These are phyloP conservation scores for Zele albiditarsus DNA, from an alignment of 2,888 invertebrate species.

Conservation along the genomic window DNA sequence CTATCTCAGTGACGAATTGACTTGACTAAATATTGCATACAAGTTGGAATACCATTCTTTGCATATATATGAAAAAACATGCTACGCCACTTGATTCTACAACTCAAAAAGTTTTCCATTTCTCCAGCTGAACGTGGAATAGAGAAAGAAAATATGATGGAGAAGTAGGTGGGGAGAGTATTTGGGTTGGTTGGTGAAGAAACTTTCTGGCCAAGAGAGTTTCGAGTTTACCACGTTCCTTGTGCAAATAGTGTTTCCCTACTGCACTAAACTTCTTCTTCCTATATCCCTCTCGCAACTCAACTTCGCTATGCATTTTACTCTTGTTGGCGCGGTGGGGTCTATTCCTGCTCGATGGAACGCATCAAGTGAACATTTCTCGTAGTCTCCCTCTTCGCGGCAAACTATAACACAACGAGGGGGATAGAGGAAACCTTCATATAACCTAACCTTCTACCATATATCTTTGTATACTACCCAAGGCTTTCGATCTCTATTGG, in stretches of 20 bases:
- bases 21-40: no score
- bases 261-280: conserved; percentile 61
- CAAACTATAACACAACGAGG: conserved; percentile 3
- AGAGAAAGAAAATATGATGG: not conserved
- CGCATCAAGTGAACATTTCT: conserved; percentile 29
- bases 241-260: conserved; percentile 64
- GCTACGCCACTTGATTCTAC: conserved; percentile 59
- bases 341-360: conserved; percentile 30
- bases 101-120: conserved; percentile 53
- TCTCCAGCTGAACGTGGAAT: conserved; percentile 13
- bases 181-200: conserved; percentile 19
- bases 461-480: not conserved
- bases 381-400: not conserved
- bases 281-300: conserved; percentile 53
- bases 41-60: no score
- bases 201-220: conserved; percentile 59
- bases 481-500: not conserved
- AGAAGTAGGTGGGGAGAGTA: conserved; percentile 8
- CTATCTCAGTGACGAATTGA: no score
- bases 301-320: conserved; percentile 13
- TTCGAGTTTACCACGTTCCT: conserved; percentile 63
- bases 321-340: not conserved
- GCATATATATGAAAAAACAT: conserved; percentile 50
- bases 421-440: not conserved
- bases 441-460: not conserved